Evolutionary conservation across 2,797 vertebrate genomes (phyloP).

Genomic region (Lagodon rhomboides): DNA sequence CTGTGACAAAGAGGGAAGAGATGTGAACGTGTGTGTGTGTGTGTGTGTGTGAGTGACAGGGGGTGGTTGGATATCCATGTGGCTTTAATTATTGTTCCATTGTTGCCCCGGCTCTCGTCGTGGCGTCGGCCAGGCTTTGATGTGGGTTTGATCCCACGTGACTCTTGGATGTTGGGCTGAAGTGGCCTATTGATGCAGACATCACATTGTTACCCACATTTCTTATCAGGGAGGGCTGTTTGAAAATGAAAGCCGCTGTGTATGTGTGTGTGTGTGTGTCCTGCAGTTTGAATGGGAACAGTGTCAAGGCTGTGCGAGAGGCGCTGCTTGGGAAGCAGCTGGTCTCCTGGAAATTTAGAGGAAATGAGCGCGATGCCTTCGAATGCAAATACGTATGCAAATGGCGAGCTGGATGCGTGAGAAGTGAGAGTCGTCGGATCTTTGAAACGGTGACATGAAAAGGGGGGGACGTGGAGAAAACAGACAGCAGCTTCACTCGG

Average conservation of each 20-base stretch:
- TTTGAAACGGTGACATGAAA: conserved; percentile 32
- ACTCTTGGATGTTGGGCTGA: conserved; percentile 73
- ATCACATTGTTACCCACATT: conserved; percentile 64
- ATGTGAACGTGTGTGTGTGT: conserved; percentile 17
- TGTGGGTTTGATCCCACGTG: conserved; percentile 77
- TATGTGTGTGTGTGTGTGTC: conserved; percentile 36
- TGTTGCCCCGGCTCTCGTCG: conserved; percentile 71
- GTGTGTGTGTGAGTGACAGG: conserved; percentile 1
- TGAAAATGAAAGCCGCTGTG: conserved; percentile 59
- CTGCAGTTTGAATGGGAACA: conserved; percentile 46
- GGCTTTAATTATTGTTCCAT: conserved; percentile 78
- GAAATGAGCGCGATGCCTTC: conserved; percentile 36
- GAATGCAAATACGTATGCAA: conserved; percentile 51
- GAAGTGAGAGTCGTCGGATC: conserved; percentile 12
- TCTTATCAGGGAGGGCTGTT: conserved; percentile 67
- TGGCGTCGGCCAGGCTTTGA: conserved; percentile 76
- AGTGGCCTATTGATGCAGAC: conserved; percentile 75
- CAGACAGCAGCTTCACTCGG: conserved; percentile 11
- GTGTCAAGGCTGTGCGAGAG: conserved; percentile 41
- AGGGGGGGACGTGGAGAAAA: background rate
- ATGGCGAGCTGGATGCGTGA: conserved; percentile 20
- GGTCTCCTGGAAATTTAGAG: conserved; percentile 49
- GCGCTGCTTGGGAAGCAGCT: conserved; percentile 44
- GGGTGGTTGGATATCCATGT: conserved; percentile 62
- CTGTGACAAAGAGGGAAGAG: conserved; percentile 45